These are phyloP conservation scores for Leptinotarsa juncta DNA, from an alignment of 2,888 invertebrate species.

Conservation along the genomic window DNA sequence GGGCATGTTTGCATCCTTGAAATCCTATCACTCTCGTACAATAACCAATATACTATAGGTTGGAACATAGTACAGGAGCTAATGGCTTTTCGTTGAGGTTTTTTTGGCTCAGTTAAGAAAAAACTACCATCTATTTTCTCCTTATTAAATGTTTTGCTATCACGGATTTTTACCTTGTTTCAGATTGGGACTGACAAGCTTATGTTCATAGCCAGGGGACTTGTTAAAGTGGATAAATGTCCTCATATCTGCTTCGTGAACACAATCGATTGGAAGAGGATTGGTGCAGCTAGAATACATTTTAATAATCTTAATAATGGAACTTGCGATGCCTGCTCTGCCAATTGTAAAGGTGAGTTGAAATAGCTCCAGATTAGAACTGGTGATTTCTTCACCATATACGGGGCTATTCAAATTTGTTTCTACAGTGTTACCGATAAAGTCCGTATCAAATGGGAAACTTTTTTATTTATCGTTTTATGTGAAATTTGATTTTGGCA, in stretches of 20 bases:
- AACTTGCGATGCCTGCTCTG: conserved; percentile 47
- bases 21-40: no score
- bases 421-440: no score
- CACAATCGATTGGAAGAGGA: conserved; percentile 73
- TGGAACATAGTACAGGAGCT: neutral
- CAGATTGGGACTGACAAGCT: conserved; percentile 82
- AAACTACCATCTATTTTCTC: neutral
- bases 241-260: conserved; percentile 81
- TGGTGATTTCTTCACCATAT: no score
- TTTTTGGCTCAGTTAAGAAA: neutral
- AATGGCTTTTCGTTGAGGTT: neutral
- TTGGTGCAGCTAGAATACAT: conserved; percentile 46
- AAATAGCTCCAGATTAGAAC: neutral
- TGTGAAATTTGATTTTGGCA: no score
- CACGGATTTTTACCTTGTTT: conserved; percentile 46
- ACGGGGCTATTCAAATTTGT: no score
- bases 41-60: neutral
- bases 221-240: conserved; percentile 82
- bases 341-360: conserved; percentile 60
- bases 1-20: no score
- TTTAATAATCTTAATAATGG: conserved; percentile 37
- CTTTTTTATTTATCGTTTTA: no score
- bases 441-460: no score
- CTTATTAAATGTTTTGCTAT: neutral
- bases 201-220: conserved; percentile 82